A percentile compares a stretch with the other conserved stretches of the same genome.
These are phyloP conservation scores for Conopomorpha cramerella DNA, from an alignment of 1,140 invertebrate genomes.

Conservation along the genomic window DNA sequence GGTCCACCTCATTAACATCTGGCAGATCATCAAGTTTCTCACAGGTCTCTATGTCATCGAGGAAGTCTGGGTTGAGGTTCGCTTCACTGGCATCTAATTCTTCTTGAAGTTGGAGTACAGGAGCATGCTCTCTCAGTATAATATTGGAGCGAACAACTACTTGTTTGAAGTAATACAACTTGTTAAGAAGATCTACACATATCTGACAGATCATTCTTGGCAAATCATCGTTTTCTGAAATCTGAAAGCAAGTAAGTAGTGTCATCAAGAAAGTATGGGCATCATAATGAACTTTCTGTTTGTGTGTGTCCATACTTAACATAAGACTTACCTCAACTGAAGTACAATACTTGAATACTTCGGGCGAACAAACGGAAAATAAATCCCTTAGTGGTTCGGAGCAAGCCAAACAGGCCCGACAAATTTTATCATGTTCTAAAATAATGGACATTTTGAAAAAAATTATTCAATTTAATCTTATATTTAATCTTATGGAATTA, in stretches of 20 bases:
- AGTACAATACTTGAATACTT: conserved; percentile 53
- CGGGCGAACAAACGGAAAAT: conserved; percentile 41
- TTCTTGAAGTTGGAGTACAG: no score
- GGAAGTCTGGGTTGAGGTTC: no score
- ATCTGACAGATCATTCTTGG: conserved; percentile 42
- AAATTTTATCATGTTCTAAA: conserved; percentile 46
- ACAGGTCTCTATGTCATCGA: no score
- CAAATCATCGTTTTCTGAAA: conserved; percentile 37
- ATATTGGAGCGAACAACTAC: conserved; percentile 40
- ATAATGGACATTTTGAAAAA: conserved; percentile 23
- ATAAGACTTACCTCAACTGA: conserved; percentile 50
- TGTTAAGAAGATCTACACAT: conserved; percentile 45
- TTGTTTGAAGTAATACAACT: conserved; percentile 52
- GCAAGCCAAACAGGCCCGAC: conserved; percentile 46
- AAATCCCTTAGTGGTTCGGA: conserved; percentile 38
- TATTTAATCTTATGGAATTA: not conserved
- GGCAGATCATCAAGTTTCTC: no score
- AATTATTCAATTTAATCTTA: no score
- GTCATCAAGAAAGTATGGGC: no score
- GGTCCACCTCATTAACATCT: no score
- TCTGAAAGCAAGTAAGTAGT: conserved; percentile 21
- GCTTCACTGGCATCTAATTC: no score
- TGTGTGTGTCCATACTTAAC: no score
- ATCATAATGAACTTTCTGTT: no score
- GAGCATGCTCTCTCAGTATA: no score